Evolutionary conservation across 2,797 vertebrate genomes (phyloP).

Genomic region (Synaphobranchus kaupii): DNA sequence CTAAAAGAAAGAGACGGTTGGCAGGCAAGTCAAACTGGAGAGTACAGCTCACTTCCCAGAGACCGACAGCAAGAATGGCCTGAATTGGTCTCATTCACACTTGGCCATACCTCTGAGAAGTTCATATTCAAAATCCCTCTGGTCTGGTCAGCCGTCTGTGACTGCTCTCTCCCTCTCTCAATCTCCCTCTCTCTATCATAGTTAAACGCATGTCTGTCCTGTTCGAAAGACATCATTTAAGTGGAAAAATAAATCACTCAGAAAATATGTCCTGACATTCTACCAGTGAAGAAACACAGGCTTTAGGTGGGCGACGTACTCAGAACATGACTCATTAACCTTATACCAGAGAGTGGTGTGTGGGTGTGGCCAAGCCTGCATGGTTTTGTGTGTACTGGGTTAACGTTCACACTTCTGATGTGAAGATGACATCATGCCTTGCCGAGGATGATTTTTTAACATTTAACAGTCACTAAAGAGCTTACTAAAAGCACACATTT

Average conservation of each 20-base stretch:
- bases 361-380: neutral
- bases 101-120: constrained; percentile 55
- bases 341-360: neutral
- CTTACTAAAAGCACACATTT: neutral
- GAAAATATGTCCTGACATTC: neutral
- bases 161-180: constrained; percentile 54
- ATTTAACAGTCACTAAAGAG: no score
- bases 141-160: constrained; percentile 53
- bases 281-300: neutral
- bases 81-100: constrained; percentile 59
- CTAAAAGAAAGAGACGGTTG: neutral
- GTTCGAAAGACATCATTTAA: neutral
- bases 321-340: neutral
- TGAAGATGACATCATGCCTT: neutral
- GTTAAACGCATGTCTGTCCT: no score
- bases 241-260: neutral
- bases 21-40: constrained; percentile 6
- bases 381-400: neutral
- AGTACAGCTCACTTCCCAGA: constrained; percentile 19
- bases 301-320: neutral
- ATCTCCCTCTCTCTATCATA: constrained; percentile 29
- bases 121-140: constrained; percentile 50
- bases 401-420: neutral
- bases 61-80: constrained; percentile 56
- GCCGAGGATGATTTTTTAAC: no score